These are phyloP conservation scores for Drosophila jambulina DNA, from an alignment of 1,140 invertebrate species.

Conservation along the genomic window DNA sequence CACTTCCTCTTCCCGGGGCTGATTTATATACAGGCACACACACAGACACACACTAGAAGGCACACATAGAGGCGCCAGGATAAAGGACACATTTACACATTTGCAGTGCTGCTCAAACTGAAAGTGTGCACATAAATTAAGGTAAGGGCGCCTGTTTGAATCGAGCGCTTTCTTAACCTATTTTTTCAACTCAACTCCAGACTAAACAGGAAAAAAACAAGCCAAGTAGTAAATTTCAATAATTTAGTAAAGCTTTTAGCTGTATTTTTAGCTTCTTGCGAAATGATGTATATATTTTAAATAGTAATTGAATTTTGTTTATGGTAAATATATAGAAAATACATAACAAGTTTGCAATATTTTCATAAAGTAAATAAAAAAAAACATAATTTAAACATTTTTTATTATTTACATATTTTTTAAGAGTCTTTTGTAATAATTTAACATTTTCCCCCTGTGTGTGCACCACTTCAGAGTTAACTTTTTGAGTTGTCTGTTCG, in stretches of 20 bases:
- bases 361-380: not conserved
- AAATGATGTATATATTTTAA: not conserved
- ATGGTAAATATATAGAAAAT: not conserved
- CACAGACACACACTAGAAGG: constrained; percentile 6
- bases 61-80: constrained; percentile 5
- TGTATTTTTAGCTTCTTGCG: too few species aligned
- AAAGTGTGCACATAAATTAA: constrained; percentile 76
- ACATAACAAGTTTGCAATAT: not conserved
- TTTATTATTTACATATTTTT: not conserved
- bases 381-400: not conserved
- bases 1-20: constrained; percentile 69
- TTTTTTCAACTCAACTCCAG: constrained; percentile 37
- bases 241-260: not conserved
- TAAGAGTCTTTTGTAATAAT: not conserved
- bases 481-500: constrained; percentile 42
- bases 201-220: not conserved
- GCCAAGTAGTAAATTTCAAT: not conserved
- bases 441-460: not conserved
- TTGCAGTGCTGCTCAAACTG: constrained; percentile 68
- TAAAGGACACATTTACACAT: constrained; percentile 18
- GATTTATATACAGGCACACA: constrained; percentile 63
- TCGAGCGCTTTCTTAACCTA: constrained; percentile 71
- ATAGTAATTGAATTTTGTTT: not conserved
- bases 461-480: constrained; percentile 29
- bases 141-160: constrained; percentile 43